phyloP scores from a whole-genome alignment of 2,797 vertebrate genomes.

The Acanthornis magna region DNA sequence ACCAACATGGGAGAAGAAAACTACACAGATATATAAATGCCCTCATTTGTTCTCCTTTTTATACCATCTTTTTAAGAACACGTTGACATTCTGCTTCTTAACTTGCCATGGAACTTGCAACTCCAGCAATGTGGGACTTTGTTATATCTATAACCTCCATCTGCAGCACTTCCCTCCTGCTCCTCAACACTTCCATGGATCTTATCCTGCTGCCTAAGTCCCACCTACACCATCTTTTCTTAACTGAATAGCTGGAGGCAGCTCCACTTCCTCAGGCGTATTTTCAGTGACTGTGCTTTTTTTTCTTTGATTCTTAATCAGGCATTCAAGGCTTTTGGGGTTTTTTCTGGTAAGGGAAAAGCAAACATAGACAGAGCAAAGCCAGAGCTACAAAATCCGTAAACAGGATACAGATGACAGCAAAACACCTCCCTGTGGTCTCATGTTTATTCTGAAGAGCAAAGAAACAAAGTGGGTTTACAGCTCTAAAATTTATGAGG shows the following conservation, averaged over 20 bases:
- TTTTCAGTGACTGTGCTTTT: background rate
- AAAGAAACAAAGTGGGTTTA: background rate
- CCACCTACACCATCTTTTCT: background rate
- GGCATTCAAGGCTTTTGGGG: background rate
- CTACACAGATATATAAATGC: background rate
- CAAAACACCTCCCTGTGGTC: background rate
- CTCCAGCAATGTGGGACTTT: background rate
- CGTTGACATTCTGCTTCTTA: background rate
- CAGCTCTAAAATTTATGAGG: background rate
- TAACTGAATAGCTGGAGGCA: background rate
- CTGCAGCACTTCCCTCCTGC: background rate
- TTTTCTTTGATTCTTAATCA: background rate
- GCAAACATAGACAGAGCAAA: background rate
- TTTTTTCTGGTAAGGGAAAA: background rate
- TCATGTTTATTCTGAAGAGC: background rate
- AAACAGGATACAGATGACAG: constrained; percentile 39
- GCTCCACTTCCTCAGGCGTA: background rate
- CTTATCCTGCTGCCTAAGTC: background rate
- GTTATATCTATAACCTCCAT: background rate
- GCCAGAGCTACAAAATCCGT: background rate
- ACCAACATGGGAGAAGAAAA: background rate
- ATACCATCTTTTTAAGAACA: background rate
- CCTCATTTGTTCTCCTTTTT: background rate
- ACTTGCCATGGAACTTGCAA: background rate
- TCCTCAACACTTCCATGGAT: background rate